Evolutionary conservation across 2,113 vertebrate species (phyloP), one percentile per base, ranked within the genome.

Genomic region (Ageneiosus marmoratus): DNA sequence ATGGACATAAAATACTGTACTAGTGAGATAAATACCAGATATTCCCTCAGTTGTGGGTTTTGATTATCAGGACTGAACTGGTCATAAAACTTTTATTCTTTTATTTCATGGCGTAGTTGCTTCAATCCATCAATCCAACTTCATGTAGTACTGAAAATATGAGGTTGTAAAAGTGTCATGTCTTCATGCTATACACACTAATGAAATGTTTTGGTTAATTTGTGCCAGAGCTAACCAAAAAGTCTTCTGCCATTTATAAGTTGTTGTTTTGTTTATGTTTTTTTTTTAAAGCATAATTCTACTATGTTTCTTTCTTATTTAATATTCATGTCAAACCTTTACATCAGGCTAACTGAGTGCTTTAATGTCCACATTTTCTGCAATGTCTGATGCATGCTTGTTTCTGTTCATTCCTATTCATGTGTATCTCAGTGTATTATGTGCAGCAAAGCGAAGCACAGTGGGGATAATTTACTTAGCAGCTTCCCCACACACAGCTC

Each of bases 331-430:
- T 4, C 13, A 62, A 74, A 74, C 41, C 56, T 74, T 55, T 20
- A 60, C 48, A 83, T 73, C 50, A 53, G 15, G n/a, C 77, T 29
- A 56, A n/a, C 29, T 46, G 27, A 78, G 46, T 53, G 74, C 63
- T 82, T 60, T 69, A 87, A 87, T 87, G 62, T 74, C 83, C 79
- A 67, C 41, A 77, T 78, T 82, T 77, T 67, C 69, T 69, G 48
- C 58, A 60, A 29, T 44, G 51, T 5, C 74, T 73, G 60, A 84
- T 86, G 27, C 76, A 56, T 27, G 76, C 50, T 6, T 2, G 41
- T 60, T 69, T 70, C 29, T 32, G 63, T 63, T 76, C 50, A 55
- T 76, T 82, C 56, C 55, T 62, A 75, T 84, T 81, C 78, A 78
- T 73, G 79, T 56, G 79, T 60, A 83, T 37, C 67, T 77, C 22